phyloP scores from a whole-genome alignment of 2,888 invertebrate genomes.

The Amiota communis region DNA sequence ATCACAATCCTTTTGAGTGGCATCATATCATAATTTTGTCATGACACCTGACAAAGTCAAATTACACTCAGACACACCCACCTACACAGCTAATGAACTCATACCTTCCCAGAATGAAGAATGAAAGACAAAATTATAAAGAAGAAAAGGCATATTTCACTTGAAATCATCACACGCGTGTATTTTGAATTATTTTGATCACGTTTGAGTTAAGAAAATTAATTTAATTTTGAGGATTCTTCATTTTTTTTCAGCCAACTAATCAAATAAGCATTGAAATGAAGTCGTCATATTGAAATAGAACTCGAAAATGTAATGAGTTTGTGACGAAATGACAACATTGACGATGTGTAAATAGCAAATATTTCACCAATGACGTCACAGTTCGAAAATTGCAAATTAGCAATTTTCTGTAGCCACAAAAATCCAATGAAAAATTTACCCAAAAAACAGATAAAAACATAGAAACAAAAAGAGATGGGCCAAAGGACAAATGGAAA shows the following conservation, averaged over 20 bases:
- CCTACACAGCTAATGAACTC: not conserved
- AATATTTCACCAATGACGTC: slow-evolving; percentile 11
- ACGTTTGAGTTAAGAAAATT: no score
- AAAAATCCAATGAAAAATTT: slow-evolving; percentile 40
- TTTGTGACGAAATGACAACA: not conserved
- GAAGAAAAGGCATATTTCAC: not conserved
- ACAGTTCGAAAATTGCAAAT: slow-evolving; percentile 44
- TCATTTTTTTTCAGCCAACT: no score
- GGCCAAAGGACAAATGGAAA: slow-evolving; percentile 34
- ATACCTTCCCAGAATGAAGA: not conserved
- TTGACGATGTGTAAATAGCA: slow-evolving; percentile 16
- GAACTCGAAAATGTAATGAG: not conserved
- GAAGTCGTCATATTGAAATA: slow-evolving; percentile 7
- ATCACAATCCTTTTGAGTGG: not conserved
- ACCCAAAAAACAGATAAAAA: slow-evolving; percentile 42
- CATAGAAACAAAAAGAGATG: slow-evolving; percentile 28
- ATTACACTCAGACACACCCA: not conserved
- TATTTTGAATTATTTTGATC: no score
- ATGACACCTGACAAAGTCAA: slow-evolving; percentile 3
- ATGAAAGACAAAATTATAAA: not conserved
- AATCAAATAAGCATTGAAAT: slow-evolving; percentile 5
- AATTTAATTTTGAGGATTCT: no score
- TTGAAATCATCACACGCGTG: no score
- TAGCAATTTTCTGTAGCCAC: slow-evolving; percentile 40
- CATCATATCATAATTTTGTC: not conserved